Conservation (phyloP, 2,797 vertebrate genomes). For the Catharus ustulatus region DNA sequence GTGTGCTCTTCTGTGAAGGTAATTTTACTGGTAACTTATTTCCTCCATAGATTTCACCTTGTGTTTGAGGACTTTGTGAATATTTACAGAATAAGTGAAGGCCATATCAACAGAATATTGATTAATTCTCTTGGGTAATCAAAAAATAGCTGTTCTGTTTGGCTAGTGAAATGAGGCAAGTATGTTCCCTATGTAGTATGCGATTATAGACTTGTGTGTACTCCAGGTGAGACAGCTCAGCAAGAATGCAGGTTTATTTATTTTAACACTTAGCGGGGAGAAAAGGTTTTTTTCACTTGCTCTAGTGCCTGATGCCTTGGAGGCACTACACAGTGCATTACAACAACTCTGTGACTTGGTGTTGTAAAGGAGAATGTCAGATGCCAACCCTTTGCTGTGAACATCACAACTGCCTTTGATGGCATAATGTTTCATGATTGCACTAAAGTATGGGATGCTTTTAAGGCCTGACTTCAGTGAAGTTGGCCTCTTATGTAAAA, state of each 20-base stretch:
- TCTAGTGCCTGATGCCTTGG: background rate
- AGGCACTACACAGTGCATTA: background rate
- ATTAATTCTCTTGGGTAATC: background rate
- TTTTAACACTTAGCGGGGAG: background rate
- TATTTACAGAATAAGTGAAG: background rate
- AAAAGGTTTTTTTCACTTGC: rapidly evolving
- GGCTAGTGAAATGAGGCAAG: background rate
- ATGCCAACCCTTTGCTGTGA: background rate
- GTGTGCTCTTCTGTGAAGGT: background rate
- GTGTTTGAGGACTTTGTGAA: background rate
- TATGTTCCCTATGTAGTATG: background rate
- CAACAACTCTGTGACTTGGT: background rate
- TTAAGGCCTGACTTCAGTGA: background rate
- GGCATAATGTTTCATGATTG: background rate
- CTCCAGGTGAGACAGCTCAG: background rate
- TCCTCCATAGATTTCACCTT: background rate
- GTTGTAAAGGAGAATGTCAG: background rate
- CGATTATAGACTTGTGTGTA: background rate
- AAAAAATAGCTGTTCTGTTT: background rate
- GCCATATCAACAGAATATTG: background rate
- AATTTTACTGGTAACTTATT: background rate
- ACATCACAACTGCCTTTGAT: background rate
- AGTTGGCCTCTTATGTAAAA: background rate
- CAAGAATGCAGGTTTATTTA: background rate
- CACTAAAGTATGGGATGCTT: background rate